Conservation (phyloP, 2,113 vertebrate genomes). For the Myotis davidii region DNA sequence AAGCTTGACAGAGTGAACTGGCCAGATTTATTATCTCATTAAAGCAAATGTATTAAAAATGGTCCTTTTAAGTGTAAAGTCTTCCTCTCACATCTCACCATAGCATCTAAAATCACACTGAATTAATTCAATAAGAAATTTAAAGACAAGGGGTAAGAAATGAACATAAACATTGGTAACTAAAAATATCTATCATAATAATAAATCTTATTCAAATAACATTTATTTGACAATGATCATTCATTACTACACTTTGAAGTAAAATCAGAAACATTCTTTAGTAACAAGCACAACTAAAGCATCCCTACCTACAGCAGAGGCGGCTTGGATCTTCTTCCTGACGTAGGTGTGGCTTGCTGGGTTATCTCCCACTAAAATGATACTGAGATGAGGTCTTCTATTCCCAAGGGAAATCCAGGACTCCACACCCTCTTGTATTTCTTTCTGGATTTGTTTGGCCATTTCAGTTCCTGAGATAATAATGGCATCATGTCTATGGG, state of each 20-base stretch:
- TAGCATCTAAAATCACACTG: not conserved
- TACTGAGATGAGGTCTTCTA: constrained; percentile 93
- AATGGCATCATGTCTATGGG: constrained; percentile 88
- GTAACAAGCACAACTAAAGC: not conserved
- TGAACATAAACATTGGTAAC: not conserved
- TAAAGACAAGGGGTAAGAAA: constrained; percentile 1
- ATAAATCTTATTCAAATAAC: not conserved
- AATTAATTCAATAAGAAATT: not conserved
- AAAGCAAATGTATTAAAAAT: not conserved
- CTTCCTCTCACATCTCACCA: not conserved
- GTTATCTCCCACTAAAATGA: constrained; percentile 92
- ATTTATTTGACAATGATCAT: not conserved
- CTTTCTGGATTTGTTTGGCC: constrained; percentile 91
- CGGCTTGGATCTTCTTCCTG: constrained; percentile 92
- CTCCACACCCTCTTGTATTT: constrained; percentile 91
- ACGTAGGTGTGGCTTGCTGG: constrained; percentile 94
- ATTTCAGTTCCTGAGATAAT: constrained; percentile 92
- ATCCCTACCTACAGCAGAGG: constrained; percentile 91
- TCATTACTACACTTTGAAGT: not conserved
- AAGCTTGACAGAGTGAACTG: not conserved
- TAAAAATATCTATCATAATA: not conserved
- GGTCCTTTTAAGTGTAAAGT: not conserved
- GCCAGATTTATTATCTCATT: not conserved
- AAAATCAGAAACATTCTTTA: not conserved
- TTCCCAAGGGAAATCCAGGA: constrained; percentile 90